These are phyloP conservation scores for Pangasius sanitwongsei DNA, from an alignment of 2,797 vertebrate genomes.

Conservation along the genomic window DNA sequence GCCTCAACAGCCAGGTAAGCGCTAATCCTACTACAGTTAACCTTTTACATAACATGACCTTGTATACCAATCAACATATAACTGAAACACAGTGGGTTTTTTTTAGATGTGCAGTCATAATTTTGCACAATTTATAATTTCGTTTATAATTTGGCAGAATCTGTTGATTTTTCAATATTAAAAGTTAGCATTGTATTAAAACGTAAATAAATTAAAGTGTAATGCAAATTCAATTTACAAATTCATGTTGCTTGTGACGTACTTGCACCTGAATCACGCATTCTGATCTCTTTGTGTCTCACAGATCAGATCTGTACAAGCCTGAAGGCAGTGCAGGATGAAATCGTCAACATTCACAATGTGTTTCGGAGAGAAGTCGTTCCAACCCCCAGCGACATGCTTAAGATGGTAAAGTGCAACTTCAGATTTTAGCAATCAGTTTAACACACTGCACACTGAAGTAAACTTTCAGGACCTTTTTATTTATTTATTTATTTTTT, in stretches of 20 bases:
- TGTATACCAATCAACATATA: background rate
- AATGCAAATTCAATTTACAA: background rate
- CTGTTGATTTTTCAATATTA: background rate
- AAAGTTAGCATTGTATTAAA: background rate
- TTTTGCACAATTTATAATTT: background rate
- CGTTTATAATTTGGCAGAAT: background rate
- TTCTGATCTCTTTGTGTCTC: background rate
- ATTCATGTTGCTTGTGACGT: background rate
- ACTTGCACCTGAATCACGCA: background rate
- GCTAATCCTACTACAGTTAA: background rate
- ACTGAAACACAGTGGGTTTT: background rate
- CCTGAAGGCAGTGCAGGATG: slow-evolving; percentile 55
- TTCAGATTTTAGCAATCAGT: background rate
- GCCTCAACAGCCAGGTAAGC: slow-evolving; percentile 67
- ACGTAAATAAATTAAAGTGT: background rate
- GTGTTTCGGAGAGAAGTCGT: slow-evolving; percentile 64
- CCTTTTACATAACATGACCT: background rate
- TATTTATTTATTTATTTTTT: too few relatives aligned
- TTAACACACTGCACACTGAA: background rate
- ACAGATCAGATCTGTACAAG: slow-evolving; percentile 64
- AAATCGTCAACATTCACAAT: slow-evolving; percentile 71
- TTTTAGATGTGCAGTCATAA: background rate
- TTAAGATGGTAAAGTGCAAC: slow-evolving; percentile 67
- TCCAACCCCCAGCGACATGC: slow-evolving; percentile 71
- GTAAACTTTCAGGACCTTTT: background rate